Evolutionary conservation across 1,140 invertebrate genomes (phyloP), one percentile per base, ranked within the genome.

Genomic region (Hylaeus anthracinus): DNA sequence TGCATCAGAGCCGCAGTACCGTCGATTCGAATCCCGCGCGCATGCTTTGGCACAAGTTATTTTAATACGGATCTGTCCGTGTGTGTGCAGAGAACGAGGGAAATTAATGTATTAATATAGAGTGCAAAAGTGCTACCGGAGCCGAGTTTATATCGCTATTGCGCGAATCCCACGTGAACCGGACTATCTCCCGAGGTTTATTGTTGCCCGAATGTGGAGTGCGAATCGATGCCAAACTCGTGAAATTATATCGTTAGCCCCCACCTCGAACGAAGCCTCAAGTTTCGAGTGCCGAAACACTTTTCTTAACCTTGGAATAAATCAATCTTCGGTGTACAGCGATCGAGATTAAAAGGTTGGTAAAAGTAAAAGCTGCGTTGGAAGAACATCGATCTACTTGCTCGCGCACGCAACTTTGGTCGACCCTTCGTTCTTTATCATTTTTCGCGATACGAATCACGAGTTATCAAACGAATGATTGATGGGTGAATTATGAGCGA

Each of bases 31-130:
- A 65, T 43, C 58, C 45, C 55, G 55, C 69, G 56, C 12, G 45
- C 14, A n/a, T 15, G 55, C 55, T 56, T 56, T 56, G 55, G 14
- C 55, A 26, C 15, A 26, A n/a, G 56, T 53, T 82, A 82, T 82
- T 76, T 80, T 69, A 80, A 80, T 64, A 45, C 65, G 48, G 58
- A 80, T 83, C 77, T 83, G 51, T 64, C 56, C 72, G 58, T 74
- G 80, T 74, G 65, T 70, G 79, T 69, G 74, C 71, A 8, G 70
- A 74, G 79, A 78, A 73, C 66, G 53, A 55, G 53, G 51, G 53
- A 74, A 73, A 82, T 78, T 73, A 85, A 72, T 74, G 79, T 79
- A 79, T 83, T 74, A 79, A 79, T 74, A 74, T 55, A 37, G 63
- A 53, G 60, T 15, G 39, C 48, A 58, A 55, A 12, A 5, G 70